A percentile compares a stretch with the other conserved stretches of the same genome.
phyloP scores from a whole-genome alignment of 2,797 vertebrate species.

The Sebastes matsubarae region DNA sequence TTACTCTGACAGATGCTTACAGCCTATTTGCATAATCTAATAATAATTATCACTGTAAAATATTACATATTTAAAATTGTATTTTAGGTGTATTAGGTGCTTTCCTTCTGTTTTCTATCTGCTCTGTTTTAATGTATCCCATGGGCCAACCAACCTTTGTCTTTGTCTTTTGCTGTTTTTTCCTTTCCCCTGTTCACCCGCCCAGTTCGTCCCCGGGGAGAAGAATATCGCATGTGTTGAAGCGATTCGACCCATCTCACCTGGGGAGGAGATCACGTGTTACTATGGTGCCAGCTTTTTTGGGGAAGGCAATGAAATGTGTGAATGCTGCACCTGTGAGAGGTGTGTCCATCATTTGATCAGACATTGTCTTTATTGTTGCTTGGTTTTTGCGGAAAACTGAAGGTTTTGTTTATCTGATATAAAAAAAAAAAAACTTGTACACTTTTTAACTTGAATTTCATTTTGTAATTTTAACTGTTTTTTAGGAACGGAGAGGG shows the following conservation, averaged over 20 bases:
- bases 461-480: background rate
- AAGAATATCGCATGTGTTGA: constrained; percentile 92
- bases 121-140: constrained; percentile 27
- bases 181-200: constrained; percentile 15
- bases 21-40: background rate
- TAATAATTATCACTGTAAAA: background rate
- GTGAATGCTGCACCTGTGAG: constrained; percentile 95
- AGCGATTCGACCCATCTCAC: constrained; percentile 91
- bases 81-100: background rate
- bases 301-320: constrained; percentile 94
- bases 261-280: constrained; percentile 94
- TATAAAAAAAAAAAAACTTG: background rate
- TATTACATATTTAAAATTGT: background rate
- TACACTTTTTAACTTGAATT: background rate
- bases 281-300: constrained; percentile 97
- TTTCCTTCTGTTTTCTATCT: constrained; percentile 5
- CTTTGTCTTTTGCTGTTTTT: constrained; percentile 44
- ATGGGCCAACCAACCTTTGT: constrained; percentile 43
- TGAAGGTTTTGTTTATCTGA: background rate
- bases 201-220: constrained; percentile 91
- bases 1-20: background rate
- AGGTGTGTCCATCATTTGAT: constrained; percentile 79
- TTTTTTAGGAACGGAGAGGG: constrained; percentile 88
- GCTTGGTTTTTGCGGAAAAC: background rate
- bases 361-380: background rate